Conservation (phyloP, 2,888 invertebrate species). For the Caenorhabditis virilis region DNA sequence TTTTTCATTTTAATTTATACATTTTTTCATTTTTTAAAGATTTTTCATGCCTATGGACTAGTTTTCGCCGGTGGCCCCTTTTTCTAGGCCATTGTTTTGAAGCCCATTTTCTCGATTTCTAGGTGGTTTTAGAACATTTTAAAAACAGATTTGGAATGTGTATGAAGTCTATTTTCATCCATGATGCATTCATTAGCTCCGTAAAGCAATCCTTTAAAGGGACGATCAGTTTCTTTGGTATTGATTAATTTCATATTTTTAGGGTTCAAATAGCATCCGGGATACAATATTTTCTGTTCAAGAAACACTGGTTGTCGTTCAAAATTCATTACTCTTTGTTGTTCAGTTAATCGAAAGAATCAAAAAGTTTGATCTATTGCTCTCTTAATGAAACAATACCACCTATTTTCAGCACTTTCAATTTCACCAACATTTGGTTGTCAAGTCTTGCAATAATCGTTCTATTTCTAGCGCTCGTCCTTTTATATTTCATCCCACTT, state of each 20-base stretch:
- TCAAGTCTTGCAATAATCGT: constrained; percentile 87
- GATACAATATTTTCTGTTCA: constrained; percentile 78
- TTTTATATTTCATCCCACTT: constrained; percentile 86
- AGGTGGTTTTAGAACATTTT: too few species aligned
- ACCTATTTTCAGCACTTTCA: constrained; percentile 80
- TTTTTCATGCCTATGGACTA: too few species aligned
- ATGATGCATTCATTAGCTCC: too few species aligned
- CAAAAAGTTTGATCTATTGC: constrained; percentile 78
- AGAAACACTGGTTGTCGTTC: constrained; percentile 94
- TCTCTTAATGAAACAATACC: background rate
- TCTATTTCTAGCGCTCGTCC: constrained; percentile 78
- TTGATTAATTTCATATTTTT: constrained; percentile 3
- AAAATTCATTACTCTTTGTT: constrained; percentile 90
- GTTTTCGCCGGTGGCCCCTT: too few species aligned
- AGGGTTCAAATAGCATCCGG: constrained; percentile 70
- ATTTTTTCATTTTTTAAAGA: too few species aligned
- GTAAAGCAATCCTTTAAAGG: too few species aligned
- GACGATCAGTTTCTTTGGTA: background rate
- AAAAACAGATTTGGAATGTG: too few species aligned
- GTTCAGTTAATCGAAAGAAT: constrained; percentile 91
- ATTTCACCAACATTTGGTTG: constrained; percentile 94
- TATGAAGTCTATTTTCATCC: too few species aligned
- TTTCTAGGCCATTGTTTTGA: too few species aligned
- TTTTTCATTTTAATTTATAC: too few species aligned
- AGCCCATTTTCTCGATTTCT: too few species aligned